phyloP scores from a whole-genome alignment of 2,797 vertebrate genomes.

The Cynopterus sphinx region DNA sequence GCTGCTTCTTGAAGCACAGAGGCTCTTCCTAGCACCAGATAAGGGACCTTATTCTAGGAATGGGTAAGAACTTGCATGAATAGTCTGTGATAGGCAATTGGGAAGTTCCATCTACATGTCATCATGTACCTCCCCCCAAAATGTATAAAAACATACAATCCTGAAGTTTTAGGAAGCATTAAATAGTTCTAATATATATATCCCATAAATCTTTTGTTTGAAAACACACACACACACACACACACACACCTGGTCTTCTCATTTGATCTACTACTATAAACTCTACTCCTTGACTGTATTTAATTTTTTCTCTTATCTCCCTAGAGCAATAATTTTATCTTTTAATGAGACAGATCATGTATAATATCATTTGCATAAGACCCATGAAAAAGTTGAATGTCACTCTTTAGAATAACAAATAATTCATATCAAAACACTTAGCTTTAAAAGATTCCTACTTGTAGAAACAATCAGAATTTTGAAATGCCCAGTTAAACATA shows the following conservation, averaged over 20 bases:
- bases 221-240: neutral
- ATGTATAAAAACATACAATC: neutral
- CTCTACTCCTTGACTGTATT: neutral
- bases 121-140: neutral
- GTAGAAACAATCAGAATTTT: neutral
- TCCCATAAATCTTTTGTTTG: neutral
- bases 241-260: neutral
- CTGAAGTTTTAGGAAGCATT: neutral
- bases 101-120: neutral
- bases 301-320: slow-evolving; percentile 12
- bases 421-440: slow-evolving; percentile 34
- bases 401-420: slow-evolving; percentile 45
- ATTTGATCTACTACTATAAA: neutral
- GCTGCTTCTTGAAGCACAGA: neutral
- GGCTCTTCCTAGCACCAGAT: neutral
- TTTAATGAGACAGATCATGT: neutral
- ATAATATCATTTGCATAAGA: neutral
- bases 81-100: neutral
- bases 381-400: neutral
- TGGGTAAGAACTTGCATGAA: neutral
- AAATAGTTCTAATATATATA: neutral
- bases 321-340: neutral
- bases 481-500: slow-evolving; percentile 26
- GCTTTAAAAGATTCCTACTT: slow-evolving; percentile 15
- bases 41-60: neutral